phyloP scores from a whole-genome alignment of 1,140 invertebrate species.

The Rhyzopertha dominica region DNA sequence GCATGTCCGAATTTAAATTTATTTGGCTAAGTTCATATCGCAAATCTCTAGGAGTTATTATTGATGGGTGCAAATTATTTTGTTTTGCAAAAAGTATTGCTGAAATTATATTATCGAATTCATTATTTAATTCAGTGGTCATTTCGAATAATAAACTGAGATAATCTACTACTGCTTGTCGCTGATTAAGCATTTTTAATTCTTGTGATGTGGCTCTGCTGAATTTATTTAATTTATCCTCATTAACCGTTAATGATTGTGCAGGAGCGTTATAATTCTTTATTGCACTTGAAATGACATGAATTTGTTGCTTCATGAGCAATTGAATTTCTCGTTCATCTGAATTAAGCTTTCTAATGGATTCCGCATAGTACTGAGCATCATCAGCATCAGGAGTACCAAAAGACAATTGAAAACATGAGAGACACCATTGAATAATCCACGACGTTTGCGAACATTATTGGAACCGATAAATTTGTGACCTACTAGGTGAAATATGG shows the following conservation, averaged over 20 bases:
- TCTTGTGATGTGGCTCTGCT: no score
- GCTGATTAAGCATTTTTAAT: no score
- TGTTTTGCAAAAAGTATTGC: conserved; percentile 35
- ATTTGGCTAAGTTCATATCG: conserved; percentile 26
- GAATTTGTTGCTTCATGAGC: conserved; percentile 22
- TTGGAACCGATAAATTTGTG: conserved; percentile 7
- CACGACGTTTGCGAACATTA: conserved; percentile 15
- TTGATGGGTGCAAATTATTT: conserved; percentile 32
- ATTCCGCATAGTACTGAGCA: conserved; percentile 32
- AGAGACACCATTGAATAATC: conserved; percentile 33
- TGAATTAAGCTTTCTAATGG: conserved; percentile 21
- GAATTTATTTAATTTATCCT: conserved; percentile 22
- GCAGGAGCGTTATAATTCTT: conserved; percentile 6
- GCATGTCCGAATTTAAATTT: conserved; percentile 19
- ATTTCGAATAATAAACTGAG: conserved; percentile 16
- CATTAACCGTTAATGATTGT: conserved; percentile 13
- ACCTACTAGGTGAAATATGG: conserved; percentile 19
- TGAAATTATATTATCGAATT: conserved; percentile 28
- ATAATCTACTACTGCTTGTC: conserved; percentile 13
- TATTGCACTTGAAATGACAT: conserved; percentile 17
- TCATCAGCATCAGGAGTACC: conserved; percentile 34
- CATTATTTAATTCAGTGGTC: conserved; percentile 25
- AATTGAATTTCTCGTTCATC: conserved; percentile 17
- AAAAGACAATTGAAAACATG: conserved; percentile 39
- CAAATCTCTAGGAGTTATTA: conserved; percentile 28